These are phyloP conservation scores for Catonia carolina DNA, from an alignment of 2,888 invertebrate species.

Conservation along the genomic window DNA sequence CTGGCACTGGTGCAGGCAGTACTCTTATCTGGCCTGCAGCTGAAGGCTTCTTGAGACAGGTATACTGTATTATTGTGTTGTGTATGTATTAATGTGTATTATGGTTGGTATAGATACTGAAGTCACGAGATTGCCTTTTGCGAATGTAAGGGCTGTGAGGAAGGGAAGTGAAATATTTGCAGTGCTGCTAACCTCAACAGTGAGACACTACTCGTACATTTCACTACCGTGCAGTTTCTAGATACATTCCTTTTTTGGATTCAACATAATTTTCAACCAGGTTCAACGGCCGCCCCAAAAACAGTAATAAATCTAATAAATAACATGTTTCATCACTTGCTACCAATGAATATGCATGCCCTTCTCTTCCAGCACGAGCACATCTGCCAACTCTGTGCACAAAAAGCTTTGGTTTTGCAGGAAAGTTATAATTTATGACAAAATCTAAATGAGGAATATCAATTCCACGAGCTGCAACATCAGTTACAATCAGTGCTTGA, in stretches of 20 bases:
- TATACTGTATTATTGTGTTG: too few species aligned
- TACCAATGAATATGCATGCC: conserved; percentile 86
- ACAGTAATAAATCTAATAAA: conserved; percentile 89
- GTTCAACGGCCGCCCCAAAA: conserved; percentile 71
- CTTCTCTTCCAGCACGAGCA: conserved; percentile 88
- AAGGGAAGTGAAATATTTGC: too few species aligned
- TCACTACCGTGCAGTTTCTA: too few species aligned
- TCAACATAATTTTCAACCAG: conserved; percentile 44
- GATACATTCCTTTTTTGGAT: conserved; percentile 41
- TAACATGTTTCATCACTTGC: conserved; percentile 87
- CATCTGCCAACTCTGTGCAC: conserved; percentile 99
- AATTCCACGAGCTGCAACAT: conserved; percentile 95
- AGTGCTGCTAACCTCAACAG: too few species aligned
- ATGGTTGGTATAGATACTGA: too few species aligned
- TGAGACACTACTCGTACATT: too few species aligned
- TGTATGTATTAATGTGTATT: too few species aligned
- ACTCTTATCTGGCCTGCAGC: too few species aligned
- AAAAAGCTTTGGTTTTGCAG: conserved; percentile 93
- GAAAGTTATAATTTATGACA: conserved; percentile 96
- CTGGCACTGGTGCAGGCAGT: too few species aligned
- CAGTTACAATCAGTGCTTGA: conserved; percentile 86
- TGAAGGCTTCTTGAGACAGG: too few species aligned
- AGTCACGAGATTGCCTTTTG: too few species aligned
- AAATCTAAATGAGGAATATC: conserved; percentile 94
- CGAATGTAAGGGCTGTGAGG: too few species aligned